Evolutionary conservation across 1,140 invertebrate genomes (phyloP).

Genomic region (Eueides isabella): DNA sequence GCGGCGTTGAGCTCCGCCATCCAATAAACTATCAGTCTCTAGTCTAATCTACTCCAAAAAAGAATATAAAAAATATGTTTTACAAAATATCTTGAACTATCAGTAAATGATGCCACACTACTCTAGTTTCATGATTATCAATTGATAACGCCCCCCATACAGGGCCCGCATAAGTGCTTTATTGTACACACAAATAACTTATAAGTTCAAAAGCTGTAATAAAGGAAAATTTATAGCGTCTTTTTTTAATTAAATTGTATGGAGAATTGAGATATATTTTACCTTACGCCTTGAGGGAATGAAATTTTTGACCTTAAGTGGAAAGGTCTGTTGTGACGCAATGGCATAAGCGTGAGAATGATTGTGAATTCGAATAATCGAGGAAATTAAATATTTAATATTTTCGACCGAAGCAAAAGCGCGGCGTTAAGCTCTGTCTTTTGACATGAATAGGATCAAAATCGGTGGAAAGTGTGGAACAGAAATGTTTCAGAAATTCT

Average conservation of each 20-base stretch:
- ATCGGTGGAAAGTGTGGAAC: no score
- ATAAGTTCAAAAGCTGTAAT: constrained; percentile 6
- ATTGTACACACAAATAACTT: constrained; percentile 10
- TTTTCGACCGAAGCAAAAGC: no score
- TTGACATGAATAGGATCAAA: no score
- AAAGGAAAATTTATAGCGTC: constrained; percentile 4
- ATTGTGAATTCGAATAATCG: background rate
- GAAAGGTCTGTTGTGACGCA: no score
- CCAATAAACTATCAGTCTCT: no score
- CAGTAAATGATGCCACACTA: background rate
- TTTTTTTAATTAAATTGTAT: constrained; percentile 8
- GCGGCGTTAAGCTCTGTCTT: no score
- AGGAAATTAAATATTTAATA: no score
- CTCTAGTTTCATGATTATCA: constrained; percentile 3
- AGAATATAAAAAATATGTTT: background rate
- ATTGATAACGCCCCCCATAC: constrained; percentile 8
- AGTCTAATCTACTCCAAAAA: no score
- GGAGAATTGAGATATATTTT: background rate
- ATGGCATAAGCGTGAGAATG: background rate
- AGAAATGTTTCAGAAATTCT: no score
- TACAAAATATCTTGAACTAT: background rate
- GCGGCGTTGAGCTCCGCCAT: no score
- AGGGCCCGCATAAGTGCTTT: constrained; percentile 7
- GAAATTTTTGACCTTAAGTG: background rate
- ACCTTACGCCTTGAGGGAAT: background rate